A percentile compares a stretch with the other conserved stretches of the same genome.
Conservation (phyloP, 2,113 vertebrate species). For the Acanthochromis polyacanthus region DNA sequence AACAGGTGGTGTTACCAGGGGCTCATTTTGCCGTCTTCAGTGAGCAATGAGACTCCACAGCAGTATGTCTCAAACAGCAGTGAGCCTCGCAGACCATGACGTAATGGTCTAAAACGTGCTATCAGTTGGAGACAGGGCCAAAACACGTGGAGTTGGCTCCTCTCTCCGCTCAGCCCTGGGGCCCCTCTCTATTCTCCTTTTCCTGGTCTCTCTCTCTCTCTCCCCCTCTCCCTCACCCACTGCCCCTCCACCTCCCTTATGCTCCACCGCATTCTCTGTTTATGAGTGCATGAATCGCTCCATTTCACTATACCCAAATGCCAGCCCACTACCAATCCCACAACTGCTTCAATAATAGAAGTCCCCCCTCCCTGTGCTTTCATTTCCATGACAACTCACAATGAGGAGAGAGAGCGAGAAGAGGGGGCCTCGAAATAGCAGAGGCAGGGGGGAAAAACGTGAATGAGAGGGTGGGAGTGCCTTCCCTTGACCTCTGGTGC, state of each 20-base stretch:
- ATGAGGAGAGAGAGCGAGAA: constrained; percentile 45
- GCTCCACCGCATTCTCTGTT: constrained; percentile 77
- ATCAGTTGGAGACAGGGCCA: constrained; percentile 65
- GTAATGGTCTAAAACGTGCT: constrained; percentile 70
- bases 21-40: constrained; percentile 35
- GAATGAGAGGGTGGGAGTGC: constrained; percentile 68
- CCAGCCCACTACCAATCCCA: constrained; percentile 64
- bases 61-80: constrained; percentile 57
- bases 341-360: constrained; percentile 75
- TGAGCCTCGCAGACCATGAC: constrained; percentile 67
- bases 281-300: constrained; percentile 77
- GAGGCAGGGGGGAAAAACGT: constrained; percentile 54
- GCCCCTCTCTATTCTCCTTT: constrained; percentile 66
- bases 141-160: constrained; percentile 76
- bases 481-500: constrained; percentile 61
- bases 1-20: constrained; percentile 63
- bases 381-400: constrained; percentile 84
- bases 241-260: constrained; percentile 68
- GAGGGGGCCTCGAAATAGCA: constrained; percentile 42
- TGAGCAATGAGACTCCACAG: constrained; percentile 55
- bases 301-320: constrained; percentile 68
- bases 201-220: constrained; percentile 52
- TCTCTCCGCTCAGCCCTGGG: constrained; percentile 57
- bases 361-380: constrained; percentile 58
- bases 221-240: constrained; percentile 21